A percentile compares a stretch with the other conserved stretches of the same genome.
Evolutionary conservation across 1,140 invertebrate species (phyloP).

Genomic region (Zeugodacus cucurbitae): DNA sequence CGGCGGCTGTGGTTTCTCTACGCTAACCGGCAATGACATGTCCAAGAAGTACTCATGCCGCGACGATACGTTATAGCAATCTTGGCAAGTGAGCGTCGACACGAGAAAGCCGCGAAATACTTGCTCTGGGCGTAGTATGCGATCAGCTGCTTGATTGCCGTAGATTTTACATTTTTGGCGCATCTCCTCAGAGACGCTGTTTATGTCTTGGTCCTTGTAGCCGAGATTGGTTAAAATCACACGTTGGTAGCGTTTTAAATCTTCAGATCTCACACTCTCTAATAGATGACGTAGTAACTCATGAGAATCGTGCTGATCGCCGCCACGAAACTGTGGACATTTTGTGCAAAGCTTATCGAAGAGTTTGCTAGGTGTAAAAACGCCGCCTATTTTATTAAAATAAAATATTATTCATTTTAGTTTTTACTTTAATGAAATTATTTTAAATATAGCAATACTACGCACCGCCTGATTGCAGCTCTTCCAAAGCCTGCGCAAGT

Average conservation of each 20-base stretch:
- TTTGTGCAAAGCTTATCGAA: conserved; percentile 82
- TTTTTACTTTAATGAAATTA: neutral
- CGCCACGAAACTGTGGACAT: conserved; percentile 88
- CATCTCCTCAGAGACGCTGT: conserved; percentile 78
- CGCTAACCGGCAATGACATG: conserved; percentile 88
- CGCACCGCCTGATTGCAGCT: conserved; percentile 71
- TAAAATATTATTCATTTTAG: neutral
- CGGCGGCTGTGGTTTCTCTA: conserved; percentile 76
- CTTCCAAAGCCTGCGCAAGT: conserved; percentile 76
- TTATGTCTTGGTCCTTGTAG: conserved; percentile 75
- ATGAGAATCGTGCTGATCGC: conserved; percentile 96
- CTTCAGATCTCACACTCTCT: conserved; percentile 81
- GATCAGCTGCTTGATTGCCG: conserved; percentile 82
- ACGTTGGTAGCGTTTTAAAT: conserved; percentile 79
- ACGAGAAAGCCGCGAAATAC: conserved; percentile 90
- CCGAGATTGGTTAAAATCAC: conserved; percentile 80
- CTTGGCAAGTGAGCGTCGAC: conserved; percentile 89
- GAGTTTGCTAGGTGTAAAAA: conserved; percentile 78
- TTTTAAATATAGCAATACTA: neutral
- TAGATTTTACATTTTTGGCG: conserved; percentile 84
- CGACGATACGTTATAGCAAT: conserved; percentile 86
- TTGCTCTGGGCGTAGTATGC: conserved; percentile 83
- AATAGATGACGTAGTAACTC: conserved; percentile 91
- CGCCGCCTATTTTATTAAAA: conserved; percentile 60
- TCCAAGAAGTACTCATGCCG: conserved; percentile 94